Conservation (phyloP, 2,113 vertebrate species). For the Lagenorhynchus albirostris region DNA sequence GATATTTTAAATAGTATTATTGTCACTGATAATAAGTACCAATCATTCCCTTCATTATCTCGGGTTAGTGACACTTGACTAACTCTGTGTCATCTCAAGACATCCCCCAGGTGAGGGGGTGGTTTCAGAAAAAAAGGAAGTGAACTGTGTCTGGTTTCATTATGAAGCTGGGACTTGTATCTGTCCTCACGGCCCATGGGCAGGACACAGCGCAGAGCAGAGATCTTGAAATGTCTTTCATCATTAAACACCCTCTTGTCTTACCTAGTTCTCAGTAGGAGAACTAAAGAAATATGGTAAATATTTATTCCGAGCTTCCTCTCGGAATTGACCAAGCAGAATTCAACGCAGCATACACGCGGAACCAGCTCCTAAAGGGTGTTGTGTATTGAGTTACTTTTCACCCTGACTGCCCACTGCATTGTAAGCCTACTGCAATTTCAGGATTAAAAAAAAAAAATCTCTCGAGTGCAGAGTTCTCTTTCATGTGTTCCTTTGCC, state of each 20-base stretch:
- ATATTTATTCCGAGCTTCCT: slow-evolving; percentile 76
- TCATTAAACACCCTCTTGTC: slow-evolving; percentile 73
- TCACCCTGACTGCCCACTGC: background rate
- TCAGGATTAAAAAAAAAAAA: background rate
- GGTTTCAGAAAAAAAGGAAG: slow-evolving; percentile 76
- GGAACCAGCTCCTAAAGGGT: background rate
- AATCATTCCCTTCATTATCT: slow-evolving; percentile 40
- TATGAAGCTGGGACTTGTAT: slow-evolving; percentile 66
- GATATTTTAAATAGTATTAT: slow-evolving; percentile 33
- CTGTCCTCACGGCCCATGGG: background rate
- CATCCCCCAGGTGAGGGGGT: slow-evolving; percentile 51
- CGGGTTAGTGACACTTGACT: slow-evolving; percentile 69
- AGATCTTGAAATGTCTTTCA: slow-evolving; percentile 65
- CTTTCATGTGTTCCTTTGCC: slow-evolving; percentile 36
- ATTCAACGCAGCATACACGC: background rate
- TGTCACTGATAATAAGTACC: background rate
- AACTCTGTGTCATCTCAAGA: slow-evolving; percentile 67
- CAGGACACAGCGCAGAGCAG: background rate
- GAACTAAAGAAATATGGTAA: slow-evolving; percentile 73
- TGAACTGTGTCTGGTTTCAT: slow-evolving; percentile 81
- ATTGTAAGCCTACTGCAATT: slow-evolving; percentile 30
- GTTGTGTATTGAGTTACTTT: background rate
- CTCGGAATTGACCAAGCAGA: slow-evolving; percentile 46
- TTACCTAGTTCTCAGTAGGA: slow-evolving; percentile 66
- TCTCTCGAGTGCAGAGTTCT: slow-evolving; percentile 15